Evolutionary conservation across 2,113 vertebrate species (phyloP), one percentile per base, ranked within the genome.

Genomic region (Microtus montanus): DNA sequence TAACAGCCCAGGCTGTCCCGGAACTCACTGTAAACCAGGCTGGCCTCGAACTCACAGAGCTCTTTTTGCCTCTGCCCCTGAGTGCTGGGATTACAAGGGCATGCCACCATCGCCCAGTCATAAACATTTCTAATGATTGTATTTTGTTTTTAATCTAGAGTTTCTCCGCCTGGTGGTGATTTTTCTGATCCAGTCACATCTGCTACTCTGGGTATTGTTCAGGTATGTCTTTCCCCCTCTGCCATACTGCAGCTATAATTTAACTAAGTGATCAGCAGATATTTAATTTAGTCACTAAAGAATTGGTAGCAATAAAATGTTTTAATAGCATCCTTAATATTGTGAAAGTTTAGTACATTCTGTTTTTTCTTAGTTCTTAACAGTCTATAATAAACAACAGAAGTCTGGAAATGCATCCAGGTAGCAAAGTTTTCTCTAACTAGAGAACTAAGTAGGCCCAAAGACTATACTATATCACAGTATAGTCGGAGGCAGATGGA

Each of bases 181-280:
- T 99, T 99, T 98, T 99, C 99, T 75, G 99, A 99, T 97, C 99
- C 99, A 19, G 99, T 99, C 92, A 99, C 99, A 73, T 99, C 99
- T 96, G 99, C 99, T 95, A 99, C 99, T 4, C 98, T 99, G 93
- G 99, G 99, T 96, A 99, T 99, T 83, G 99, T 99, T 85, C 99
- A 99, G 98, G 99, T 99, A 98, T 0, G 93, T 95, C 74, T 28
- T 74, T 52, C 1, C 79, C 13, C 22, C 19, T 8, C 26, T 44
- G 0, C 12, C 73, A 2, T 4, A 26, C 79, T 2, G 64, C 33
- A 1, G 0, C 58, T 92, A 17, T n/a, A 20, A 44, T 93, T 74
- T 49, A 49, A 20, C 68, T 10, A 30, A 74, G 68, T 95, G 11
- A 73, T 73, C n/a, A 0, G 75, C 54, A 91, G 82, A 2, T 86